Evolutionary conservation across 2,113 vertebrate genomes (phyloP), one percentile per base, ranked within the genome.

Genomic region (Synchiropus splendidus): DNA sequence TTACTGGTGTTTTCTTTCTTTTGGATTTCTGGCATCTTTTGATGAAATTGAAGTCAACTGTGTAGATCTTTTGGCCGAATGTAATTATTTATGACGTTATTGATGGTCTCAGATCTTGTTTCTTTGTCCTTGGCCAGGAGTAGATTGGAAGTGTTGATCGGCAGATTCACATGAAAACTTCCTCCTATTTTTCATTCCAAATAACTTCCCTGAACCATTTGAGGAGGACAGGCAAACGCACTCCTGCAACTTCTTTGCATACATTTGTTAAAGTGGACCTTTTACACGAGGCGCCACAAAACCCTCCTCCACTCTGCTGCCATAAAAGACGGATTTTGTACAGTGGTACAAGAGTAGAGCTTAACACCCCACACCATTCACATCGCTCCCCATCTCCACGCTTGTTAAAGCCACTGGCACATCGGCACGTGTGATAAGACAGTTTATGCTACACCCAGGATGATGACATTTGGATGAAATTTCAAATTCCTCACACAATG

Each of bases 401-500:
- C 67, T 52, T 67, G 56, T 70, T 77, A 61, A 52, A 52, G 61
- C 54, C 64, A 72, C 60, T 75, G 67, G 61, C 60, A 70, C 66
- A 65, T 71, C 64, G 62, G 55, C 51, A 58, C 43, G 16, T 39
- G 39, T 36, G 64, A 74, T 77, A 74, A 61, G 41, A 60, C 63
- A 56, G 48, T 73, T 67, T 58, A 67, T 51, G 62, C 61, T 68
- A 58, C 71, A 68, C 57, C 66, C 55, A 49, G 56, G 69, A 72
- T 82, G 79, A 79, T 75, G 80, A 80, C 75, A 80, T 78, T 59
- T 62, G 59, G 69, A 54, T 58, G 71, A 82, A 80, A 78, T 66
- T 56, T 51, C 54, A 54, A 61, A 60, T 75, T 73, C 68, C 45
- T 55, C 39, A 51, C 45, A 68, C 61, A 74, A 72, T 68, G 60